A percentile compares a stretch with the other conserved stretches of the same genome.
These are phyloP conservation scores for Ormyrus pomaceus DNA, from an alignment of 2,888 invertebrate species.

Conservation along the genomic window DNA sequence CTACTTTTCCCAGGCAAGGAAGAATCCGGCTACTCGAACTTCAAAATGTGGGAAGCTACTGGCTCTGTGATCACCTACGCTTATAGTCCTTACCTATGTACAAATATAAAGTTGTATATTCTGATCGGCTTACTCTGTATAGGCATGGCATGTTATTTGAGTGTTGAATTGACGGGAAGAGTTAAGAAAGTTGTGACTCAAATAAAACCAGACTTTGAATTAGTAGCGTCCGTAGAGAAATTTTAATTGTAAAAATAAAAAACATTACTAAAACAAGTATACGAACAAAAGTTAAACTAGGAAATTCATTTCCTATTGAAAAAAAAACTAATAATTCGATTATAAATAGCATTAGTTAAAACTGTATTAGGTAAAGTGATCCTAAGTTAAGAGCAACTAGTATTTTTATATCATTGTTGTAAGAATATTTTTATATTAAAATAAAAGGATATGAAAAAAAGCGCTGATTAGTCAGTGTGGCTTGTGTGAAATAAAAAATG, in stretches of 20 bases:
- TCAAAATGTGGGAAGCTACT: slow-evolving; percentile 93
- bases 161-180: slow-evolving; percentile 77
- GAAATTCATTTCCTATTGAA: not conserved
- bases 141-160: slow-evolving; percentile 86
- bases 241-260: slow-evolving; percentile 30
- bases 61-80: slow-evolving; percentile 92
- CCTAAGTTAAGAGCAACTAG: too few species aligned
- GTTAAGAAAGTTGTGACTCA: slow-evolving; percentile 57
- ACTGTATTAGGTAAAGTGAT: too few species aligned
- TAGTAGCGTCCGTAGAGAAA: slow-evolving; percentile 63
- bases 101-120: slow-evolving; percentile 83
- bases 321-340: not conserved
- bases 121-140: slow-evolving; percentile 82
- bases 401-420: slow-evolving; percentile 6
- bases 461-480: not conserved
- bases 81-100: slow-evolving; percentile 87
- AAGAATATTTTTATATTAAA: too few species aligned
- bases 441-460: too few species aligned
- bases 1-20: slow-evolving; percentile 89
- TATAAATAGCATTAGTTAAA: not conserved
- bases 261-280: not conserved
- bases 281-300: not conserved
- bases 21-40: slow-evolving; percentile 95
- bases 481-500: slow-evolving; percentile 32
- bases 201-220: slow-evolving; percentile 69